A percentile compares a stretch with the other conserved stretches of the same genome.
Conservation (phyloP, 2,113 vertebrate genomes). For the Sorex araneus region DNA sequence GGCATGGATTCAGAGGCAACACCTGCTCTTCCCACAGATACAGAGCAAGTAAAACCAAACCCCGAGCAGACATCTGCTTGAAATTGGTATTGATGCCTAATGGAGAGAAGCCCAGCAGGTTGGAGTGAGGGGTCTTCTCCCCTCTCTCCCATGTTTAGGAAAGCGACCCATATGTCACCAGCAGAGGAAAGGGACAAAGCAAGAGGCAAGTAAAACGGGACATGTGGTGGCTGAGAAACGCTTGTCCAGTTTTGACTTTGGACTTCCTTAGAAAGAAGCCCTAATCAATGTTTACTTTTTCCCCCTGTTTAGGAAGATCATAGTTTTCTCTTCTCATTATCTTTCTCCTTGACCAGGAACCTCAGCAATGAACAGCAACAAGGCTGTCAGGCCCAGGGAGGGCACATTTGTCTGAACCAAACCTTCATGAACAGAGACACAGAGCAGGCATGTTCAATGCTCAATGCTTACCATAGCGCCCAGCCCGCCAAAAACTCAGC, state of each 20-base stretch:
- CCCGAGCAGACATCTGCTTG: background rate
- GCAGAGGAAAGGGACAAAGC: background rate
- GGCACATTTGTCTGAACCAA: no score
- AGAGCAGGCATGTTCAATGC: background rate
- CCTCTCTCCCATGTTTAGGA: no score
- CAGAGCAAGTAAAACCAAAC: background rate
- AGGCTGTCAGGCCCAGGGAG: no score
- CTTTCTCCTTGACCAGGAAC: background rate
- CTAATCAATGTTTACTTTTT: no score
- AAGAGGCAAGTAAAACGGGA: background rate
- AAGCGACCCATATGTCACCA: background rate
- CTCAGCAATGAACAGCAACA: no score
- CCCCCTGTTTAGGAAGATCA: background rate
- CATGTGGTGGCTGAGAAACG: no score
- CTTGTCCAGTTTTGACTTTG: no score
- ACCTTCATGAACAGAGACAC: no score
- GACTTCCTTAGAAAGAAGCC: no score
- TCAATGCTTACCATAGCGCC: background rate
- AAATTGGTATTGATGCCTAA: background rate
- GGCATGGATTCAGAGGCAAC: background rate
- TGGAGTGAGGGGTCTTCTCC: accelerated
- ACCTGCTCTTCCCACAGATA: background rate
- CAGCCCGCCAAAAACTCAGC: background rate
- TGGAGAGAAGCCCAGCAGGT: background rate
- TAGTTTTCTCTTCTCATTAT: background rate